Conservation (phyloP, 2,888 invertebrate species). For the Phlogophora meticulosa region DNA sequence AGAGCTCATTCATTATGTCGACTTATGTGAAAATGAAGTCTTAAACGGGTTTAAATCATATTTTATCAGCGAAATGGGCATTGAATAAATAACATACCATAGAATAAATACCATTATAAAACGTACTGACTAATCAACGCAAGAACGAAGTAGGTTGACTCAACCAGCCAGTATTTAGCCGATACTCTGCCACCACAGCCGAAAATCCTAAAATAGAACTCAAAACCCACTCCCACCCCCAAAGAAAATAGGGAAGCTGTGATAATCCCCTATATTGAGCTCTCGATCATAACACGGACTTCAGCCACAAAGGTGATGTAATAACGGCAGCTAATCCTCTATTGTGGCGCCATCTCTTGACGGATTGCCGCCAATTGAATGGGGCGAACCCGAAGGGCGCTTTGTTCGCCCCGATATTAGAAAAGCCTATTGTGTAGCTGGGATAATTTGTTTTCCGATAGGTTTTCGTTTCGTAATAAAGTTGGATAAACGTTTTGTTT, state of each 20-base stretch:
- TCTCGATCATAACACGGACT: conserved; percentile 86
- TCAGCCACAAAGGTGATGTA: conserved; percentile 88
- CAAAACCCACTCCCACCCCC: conserved; percentile 40
- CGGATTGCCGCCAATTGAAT: conserved; percentile 87
- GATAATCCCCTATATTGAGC: conserved; percentile 89
- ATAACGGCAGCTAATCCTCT: conserved; percentile 88
- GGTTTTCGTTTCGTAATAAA: conserved; percentile 70
- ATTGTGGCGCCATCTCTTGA: conserved; percentile 90
- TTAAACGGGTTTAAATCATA: too few species aligned
- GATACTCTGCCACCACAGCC: conserved; percentile 11
- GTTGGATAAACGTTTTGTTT: conserved; percentile 63
- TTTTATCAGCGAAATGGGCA: too few species aligned
- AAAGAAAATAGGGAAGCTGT: conserved; percentile 84
- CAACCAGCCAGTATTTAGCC: too few species aligned
- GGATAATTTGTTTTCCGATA: conserved; percentile 85
- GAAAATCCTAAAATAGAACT: conserved; percentile 30
- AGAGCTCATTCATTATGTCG: too few species aligned
- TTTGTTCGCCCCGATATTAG: conserved; percentile 85
- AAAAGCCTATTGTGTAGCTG: conserved; percentile 80
- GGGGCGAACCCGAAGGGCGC: conserved; percentile 85
- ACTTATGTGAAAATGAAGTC: too few species aligned
- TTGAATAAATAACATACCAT: too few species aligned
- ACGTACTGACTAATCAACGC: too few species aligned
- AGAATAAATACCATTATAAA: too few species aligned
- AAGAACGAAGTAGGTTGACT: too few species aligned